Evolutionary conservation across 2,797 vertebrate species (phyloP), one percentile per base, ranked within the genome.

Genomic region (Ctenopoma multispine): DNA sequence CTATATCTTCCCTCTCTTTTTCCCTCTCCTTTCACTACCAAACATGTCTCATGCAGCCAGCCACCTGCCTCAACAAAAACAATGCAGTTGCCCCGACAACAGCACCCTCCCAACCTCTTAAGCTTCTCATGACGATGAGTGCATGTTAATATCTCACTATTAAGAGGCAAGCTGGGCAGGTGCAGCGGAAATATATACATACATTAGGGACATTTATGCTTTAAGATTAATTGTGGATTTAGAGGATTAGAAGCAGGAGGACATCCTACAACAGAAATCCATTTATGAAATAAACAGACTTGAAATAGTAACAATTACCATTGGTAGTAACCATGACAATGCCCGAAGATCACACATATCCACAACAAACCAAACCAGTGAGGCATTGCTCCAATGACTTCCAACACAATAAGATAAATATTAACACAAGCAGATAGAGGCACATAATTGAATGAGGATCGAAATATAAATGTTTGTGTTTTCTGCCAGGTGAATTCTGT

Each of bases 1-100:
- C 63, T 43, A 71, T 17, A 13, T 63, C 71, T 80, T 87, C 83
- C 86, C 84, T 83, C 81, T 79, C 38, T 68, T 89, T 75, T 79
- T 54, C 69, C 66, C 77, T 66, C 65, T 53, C 47, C 59, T 63
- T 66, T 15, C 40, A 57, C 69, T 18, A 60, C 70, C 63, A 87
- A 82, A 77, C 72, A 79, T n/a, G 14, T 79, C 78, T 82, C 67
- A 49, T 68, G 69, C 84, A 85, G 81, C 83, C 84, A 85, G 81
- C 83, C 86, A 89, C 84, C 88, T 91, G 89, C 64, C 76, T 82
- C 79, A 46, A 72, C 76, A 70, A 87, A 41, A 91, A 92, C 91
- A 93, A 92, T 89, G 74, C 3, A 3, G 82, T 87, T 78, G 44
- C 73, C 88, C 17, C 56, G 89, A 75, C 84, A 88, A 92, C 89